Evolutionary conservation across 1,140 invertebrate genomes (phyloP).

Genomic region (Gryllus bimaculatus): DNA sequence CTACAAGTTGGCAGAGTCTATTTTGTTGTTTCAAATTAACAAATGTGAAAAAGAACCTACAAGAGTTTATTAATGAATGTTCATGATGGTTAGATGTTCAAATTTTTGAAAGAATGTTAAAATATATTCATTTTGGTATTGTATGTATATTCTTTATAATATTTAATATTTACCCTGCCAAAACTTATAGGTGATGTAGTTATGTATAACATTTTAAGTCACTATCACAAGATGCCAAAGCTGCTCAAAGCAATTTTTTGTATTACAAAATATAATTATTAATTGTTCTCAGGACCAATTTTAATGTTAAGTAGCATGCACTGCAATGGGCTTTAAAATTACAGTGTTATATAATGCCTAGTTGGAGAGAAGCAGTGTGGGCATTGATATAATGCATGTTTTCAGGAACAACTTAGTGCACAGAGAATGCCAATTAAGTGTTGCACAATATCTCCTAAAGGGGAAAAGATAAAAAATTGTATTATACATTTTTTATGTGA

Average conservation of each 20-base stretch:
- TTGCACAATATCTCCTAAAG: not conserved
- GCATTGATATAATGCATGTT: not conserved
- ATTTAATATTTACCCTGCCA: not conserved
- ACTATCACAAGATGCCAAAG: slow-evolving; percentile 15
- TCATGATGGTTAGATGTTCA: not conserved
- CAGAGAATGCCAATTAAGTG: not conserved
- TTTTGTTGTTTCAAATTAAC: not conserved
- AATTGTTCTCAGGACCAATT: slow-evolving; percentile 16
- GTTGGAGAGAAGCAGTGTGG: not conserved
- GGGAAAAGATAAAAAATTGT: too few relatives aligned
- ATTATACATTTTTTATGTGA: too few relatives aligned
- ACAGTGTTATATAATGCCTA: not conserved
- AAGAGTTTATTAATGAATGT: not conserved
- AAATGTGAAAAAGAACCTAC: not conserved
- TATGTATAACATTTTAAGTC: not conserved
- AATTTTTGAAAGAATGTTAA: not conserved
- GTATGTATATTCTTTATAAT: not conserved
- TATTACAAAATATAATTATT: not conserved
- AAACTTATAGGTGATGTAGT: not conserved
- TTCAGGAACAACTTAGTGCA: not conserved
- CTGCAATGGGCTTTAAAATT: not conserved
- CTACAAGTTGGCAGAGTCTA: not conserved
- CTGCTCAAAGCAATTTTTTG: slow-evolving; percentile 14
- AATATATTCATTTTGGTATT: not conserved
- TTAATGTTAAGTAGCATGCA: slow-evolving; percentile 15